Evolutionary conservation across 2,113 vertebrate species (phyloP).

Genomic region (Pseudorhombus dupliciocellatus): DNA sequence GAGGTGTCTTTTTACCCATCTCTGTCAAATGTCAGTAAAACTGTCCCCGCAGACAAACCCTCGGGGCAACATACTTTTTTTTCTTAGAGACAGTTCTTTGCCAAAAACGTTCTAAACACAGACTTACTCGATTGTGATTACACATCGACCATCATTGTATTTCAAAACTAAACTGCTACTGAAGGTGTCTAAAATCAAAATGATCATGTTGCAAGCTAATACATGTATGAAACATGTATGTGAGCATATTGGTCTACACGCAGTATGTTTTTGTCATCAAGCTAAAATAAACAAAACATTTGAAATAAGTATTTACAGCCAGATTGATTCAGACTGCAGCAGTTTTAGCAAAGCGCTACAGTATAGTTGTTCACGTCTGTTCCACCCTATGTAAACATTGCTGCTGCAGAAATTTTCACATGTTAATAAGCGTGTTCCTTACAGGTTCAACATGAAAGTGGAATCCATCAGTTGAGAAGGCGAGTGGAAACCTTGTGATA

Average conservation of each 20-base stretch:
- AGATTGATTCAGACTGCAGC: too few relatives aligned
- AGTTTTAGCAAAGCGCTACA: too few relatives aligned
- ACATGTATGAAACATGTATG: too few relatives aligned
- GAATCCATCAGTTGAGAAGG: constrained; percentile 51
- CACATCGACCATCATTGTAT: too few relatives aligned
- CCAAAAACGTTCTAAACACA: background rate
- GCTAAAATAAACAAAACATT: too few relatives aligned
- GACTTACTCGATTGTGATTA: background rate
- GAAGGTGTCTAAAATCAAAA: too few relatives aligned
- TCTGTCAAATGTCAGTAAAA: background rate
- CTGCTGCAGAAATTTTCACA: background rate
- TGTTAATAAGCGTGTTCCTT: background rate
- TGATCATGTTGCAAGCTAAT: too few relatives aligned
- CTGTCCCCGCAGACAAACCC: background rate
- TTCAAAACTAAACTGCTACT: too few relatives aligned
- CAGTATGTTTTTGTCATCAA: too few relatives aligned
- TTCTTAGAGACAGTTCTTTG: background rate
- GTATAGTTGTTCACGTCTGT: background rate
- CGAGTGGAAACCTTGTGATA: constrained; percentile 46
- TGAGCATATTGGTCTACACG: too few relatives aligned
- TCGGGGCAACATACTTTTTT: too few relatives aligned
- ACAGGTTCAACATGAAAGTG: constrained; percentile 68
- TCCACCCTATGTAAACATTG: background rate
- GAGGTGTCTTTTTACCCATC: background rate
- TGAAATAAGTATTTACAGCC: too few relatives aligned